phyloP scores from a whole-genome alignment of 2,113 vertebrate genomes.

The Oncorhynchus clarkii region DNA sequence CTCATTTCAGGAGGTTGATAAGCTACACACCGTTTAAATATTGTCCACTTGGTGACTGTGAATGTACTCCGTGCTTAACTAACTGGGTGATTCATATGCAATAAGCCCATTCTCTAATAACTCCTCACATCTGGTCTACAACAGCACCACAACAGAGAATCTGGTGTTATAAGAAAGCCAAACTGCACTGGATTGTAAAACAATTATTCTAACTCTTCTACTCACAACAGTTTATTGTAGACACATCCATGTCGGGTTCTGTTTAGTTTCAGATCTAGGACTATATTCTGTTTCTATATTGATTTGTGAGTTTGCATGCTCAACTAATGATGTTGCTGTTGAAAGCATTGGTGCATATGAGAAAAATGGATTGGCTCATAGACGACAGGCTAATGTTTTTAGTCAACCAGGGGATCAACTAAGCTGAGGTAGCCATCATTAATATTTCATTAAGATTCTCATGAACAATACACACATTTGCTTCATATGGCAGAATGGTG shows the following conservation, averaged over 20 bases:
- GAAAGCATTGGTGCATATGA: background rate
- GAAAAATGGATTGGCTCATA: background rate
- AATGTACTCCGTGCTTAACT: background rate
- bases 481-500: slow-evolving; percentile 26
- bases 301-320: background rate
- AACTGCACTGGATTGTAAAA: background rate
- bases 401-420: slow-evolving; percentile 26
- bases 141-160: background rate
- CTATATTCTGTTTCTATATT: background rate
- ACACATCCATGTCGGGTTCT: background rate
- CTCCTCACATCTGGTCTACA: background rate
- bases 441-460: slow-evolving; percentile 61
- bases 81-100: background rate
- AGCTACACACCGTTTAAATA: background rate
- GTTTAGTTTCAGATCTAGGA: background rate
- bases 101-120: too few species aligned
- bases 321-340: background rate
- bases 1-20: background rate
- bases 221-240: background rate
- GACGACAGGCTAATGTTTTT: slow-evolving; percentile 3
- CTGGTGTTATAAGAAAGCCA: background rate
- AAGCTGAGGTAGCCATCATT: slow-evolving; percentile 45
- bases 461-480: slow-evolving; percentile 57
- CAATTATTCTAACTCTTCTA: too few species aligned
- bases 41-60: background rate